Base-by-base conservation (phyloP, 2,113 vertebrate genomes). In the Morone saxatilis region DNA sequence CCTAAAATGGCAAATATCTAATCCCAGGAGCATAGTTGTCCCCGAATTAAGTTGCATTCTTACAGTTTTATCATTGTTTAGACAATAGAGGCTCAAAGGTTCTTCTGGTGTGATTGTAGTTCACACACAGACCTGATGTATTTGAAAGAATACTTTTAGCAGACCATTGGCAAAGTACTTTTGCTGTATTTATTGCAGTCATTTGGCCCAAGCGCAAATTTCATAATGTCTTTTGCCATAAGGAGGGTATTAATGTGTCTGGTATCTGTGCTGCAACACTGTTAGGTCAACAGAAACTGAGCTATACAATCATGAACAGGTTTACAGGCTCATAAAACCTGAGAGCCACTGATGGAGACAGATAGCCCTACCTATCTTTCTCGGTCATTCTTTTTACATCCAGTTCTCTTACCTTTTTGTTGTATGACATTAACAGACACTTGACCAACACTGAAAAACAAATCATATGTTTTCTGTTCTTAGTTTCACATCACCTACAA, bases 401-500 rank as follows among this genome's bases (percentile, higher is more conserved):
- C 2, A 4, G 10, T 45, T 0, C n/a, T n/a, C 22, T 67, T 57
- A 16, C 47, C 56, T 59, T 7, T 43, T 19, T 2, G 2, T 11
- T 43, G 16, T 9, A 14, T 50, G n/a, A 61, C n/a, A 54, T 19
- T 0, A 7, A 65, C 40, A 10, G 11, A 38, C 25, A 59, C 53
- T 6, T 38, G 48, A 20, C 22, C 61, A n/a, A 51, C 38, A 50
- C 20, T 48, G 13, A 10, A 16, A 48, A 0, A 1, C 40, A 7
- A 81, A 57, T 7, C 20, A 1, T 53, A 1, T n/a, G 12, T 78
- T 16, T 14, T 54, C 7, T 59, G 89, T 14, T 54, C 5, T 59
- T 89, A 96, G 96, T 78, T 96, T 40, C 6, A 54, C 86, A 76
- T 96, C 80, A 94, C 41, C 85, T 94, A 95, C 83, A 94, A 88